Conservation (phyloP, 2,888 invertebrate genomes). For the Campopleginae sp. region DNA sequence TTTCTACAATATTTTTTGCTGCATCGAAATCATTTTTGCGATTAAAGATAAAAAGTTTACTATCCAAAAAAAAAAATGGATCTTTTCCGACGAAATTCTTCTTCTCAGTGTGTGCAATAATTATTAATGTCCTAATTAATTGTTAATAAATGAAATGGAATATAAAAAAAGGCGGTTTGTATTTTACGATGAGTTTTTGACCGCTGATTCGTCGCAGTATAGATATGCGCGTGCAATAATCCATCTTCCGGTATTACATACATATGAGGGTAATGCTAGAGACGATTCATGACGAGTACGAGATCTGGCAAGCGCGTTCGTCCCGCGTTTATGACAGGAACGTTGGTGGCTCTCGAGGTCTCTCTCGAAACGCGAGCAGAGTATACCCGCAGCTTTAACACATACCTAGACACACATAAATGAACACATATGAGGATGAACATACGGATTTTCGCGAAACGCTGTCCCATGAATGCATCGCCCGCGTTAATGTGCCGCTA, state of each 20-base stretch:
- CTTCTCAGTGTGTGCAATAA: no score
- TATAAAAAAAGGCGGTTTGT: not conserved
- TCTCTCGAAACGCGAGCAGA: constrained; percentile 27
- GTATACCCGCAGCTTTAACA: constrained; percentile 15
- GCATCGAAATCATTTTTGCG: no score
- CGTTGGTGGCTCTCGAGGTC: constrained; percentile 27
- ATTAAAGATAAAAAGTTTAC: no score
- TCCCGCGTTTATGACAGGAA: constrained; percentile 56
- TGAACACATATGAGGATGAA: constrained; percentile 35
- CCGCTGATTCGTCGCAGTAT: not conserved
- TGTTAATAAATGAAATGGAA: not conserved
- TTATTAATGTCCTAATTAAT: no score
- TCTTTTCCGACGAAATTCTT: no score
- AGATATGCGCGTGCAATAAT: constrained; percentile 10
- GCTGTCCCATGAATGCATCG: constrained; percentile 76
- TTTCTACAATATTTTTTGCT: no score
- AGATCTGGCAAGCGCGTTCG: constrained; percentile 37
- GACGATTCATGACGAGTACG: constrained; percentile 39
- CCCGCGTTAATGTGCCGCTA: constrained; percentile 77
- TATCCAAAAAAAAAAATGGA: no score
- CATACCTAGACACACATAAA: constrained; percentile 26
- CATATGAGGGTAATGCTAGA: constrained; percentile 26
- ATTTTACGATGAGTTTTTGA: not conserved
- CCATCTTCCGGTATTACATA: constrained; percentile 12
- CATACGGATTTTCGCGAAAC: constrained; percentile 65